These are phyloP conservation scores for Strigops habroptila DNA, from an alignment of 2,113 vertebrate genomes.

Conservation along the genomic window DNA sequence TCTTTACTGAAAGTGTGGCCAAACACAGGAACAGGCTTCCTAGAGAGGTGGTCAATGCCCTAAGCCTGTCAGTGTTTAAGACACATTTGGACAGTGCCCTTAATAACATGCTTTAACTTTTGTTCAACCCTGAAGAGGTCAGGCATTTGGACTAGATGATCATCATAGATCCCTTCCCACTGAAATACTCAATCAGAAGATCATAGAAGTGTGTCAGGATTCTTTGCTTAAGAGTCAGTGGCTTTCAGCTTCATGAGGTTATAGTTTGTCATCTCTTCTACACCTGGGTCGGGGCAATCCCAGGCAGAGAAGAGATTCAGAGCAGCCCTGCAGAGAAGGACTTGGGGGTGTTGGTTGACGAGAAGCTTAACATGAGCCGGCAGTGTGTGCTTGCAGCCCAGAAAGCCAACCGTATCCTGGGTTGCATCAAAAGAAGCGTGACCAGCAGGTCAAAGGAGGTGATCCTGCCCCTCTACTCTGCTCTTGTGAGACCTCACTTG, in stretches of 20 bases:
- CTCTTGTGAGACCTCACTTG: no score
- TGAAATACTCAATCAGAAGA: background rate
- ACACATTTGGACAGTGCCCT: background rate
- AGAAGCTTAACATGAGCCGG: no score
- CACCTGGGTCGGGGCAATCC: no score
- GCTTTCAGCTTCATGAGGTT: background rate
- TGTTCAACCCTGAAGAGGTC: background rate
- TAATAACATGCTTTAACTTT: background rate
- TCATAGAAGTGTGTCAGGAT: background rate
- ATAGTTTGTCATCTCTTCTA: background rate
- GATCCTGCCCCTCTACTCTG: no score
- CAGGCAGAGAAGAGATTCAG: no score
- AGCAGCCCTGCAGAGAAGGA: no score
- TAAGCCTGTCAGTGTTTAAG: background rate
- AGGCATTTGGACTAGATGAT: background rate
- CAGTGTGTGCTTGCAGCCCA: no score
- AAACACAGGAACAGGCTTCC: background rate
- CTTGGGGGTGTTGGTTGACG: no score
- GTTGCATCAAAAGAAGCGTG: no score
- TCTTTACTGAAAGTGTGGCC: background rate
- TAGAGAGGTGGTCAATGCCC: fast-evolving
- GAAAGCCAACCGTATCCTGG: no score
- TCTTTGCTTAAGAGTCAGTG: background rate
- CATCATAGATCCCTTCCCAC: background rate
- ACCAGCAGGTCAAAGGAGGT: no score